Conservation (phyloP, 2,888 invertebrate species). For the Eilema sororculum region DNA sequence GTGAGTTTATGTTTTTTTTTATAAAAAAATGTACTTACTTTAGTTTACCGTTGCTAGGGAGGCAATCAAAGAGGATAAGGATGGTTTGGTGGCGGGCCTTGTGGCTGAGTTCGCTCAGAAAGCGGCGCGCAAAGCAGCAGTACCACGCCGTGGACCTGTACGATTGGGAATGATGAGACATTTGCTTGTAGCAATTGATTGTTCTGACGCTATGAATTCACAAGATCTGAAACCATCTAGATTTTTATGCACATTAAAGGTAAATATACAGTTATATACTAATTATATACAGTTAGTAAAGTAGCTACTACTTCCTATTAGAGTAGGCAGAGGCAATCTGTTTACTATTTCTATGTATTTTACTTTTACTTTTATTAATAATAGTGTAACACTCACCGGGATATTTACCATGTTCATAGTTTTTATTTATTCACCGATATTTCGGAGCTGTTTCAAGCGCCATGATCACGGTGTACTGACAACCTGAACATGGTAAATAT, state of each 20-base stretch:
- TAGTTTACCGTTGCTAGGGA: conserved; percentile 88
- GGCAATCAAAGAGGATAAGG: conserved; percentile 98
- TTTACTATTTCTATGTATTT: neutral
- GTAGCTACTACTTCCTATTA: neutral
- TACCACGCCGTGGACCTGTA: conserved; percentile 91
- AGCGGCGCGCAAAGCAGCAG: conserved; percentile 93
- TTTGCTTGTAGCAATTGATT: conserved; percentile 95
- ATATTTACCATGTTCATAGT: too few species aligned
- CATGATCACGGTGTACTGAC: too few species aligned
- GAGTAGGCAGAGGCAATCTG: neutral
- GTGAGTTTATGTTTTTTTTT: too few species aligned
- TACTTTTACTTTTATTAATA: neutral
- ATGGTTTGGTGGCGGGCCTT: conserved; percentile 95
- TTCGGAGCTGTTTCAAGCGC: too few species aligned
- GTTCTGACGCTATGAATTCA: conserved; percentile 97
- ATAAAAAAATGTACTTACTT: neutral
- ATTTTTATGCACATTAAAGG: conserved; percentile 95
- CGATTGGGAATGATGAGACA: conserved; percentile 99
- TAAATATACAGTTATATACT: too few species aligned
- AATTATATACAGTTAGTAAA: too few species aligned
- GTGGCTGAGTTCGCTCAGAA: conserved; percentile 97
- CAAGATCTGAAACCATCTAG: conserved; percentile 98
- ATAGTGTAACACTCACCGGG: too few species aligned
- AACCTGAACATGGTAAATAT: too few species aligned
- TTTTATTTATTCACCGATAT: too few species aligned